These are phyloP conservation scores for Anorthoa munda DNA, from an alignment of 2,888 invertebrate species.

Conservation along the genomic window DNA sequence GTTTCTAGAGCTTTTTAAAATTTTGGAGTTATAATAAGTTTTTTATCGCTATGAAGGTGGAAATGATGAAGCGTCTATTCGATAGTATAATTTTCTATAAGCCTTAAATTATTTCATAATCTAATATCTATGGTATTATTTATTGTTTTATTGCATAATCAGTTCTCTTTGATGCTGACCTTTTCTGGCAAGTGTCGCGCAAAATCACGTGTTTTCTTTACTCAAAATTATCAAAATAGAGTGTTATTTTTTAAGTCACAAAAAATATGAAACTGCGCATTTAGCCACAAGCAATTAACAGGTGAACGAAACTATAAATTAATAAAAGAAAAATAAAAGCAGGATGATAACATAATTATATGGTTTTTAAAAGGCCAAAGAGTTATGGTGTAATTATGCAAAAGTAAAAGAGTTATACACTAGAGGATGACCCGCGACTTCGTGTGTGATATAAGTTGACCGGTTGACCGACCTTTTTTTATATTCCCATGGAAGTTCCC, in stretches of 20 bases:
- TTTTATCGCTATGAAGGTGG: not conserved
- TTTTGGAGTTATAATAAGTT: not conserved
- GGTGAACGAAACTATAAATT: conserved; percentile 5
- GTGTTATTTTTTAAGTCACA: not conserved
- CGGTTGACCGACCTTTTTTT: conserved; percentile 13
- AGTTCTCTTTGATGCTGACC: not conserved
- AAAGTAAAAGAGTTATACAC: conserved; percentile 15
- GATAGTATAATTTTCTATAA: not conserved
- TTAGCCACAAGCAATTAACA: not conserved
- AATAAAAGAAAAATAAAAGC: conserved; percentile 16
- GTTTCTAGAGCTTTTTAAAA: too few species aligned
- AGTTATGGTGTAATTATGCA: conserved; percentile 20
- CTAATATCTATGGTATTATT: not conserved
- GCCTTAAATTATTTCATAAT: not conserved
- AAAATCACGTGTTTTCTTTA: not conserved
- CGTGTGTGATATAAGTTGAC: conserved; percentile 23
- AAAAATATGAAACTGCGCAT: not conserved
- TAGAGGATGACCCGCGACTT: conserved; percentile 15
- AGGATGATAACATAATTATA: conserved; percentile 27
- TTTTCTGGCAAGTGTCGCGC: not conserved
- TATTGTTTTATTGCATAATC: not conserved
- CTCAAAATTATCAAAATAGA: not conserved
- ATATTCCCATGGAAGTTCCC: not conserved
- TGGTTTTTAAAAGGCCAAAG: conserved; percentile 21
- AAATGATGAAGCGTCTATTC: not conserved